Conservation (phyloP, 2,888 invertebrate genomes). For the Cetonia aurata region DNA sequence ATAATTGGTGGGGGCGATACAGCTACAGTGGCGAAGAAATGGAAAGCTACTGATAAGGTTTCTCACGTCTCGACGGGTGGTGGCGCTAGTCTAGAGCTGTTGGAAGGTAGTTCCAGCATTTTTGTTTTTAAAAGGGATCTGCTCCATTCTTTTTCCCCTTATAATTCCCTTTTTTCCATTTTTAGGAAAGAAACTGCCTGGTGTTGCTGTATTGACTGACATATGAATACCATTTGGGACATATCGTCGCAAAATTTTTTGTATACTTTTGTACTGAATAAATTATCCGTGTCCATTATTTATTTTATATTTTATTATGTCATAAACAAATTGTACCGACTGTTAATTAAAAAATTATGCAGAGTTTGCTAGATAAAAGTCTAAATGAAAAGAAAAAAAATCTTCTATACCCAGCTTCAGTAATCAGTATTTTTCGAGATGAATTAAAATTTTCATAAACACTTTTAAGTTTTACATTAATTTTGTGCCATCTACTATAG, state of each 20-base stretch:
- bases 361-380: too few species aligned
- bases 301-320: background rate
- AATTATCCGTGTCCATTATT: slow-evolving; percentile 5
- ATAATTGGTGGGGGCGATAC: slow-evolving; percentile 96
- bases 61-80: slow-evolving; percentile 95
- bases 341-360: too few species aligned
- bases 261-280: background rate
- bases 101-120: slow-evolving; percentile 77
- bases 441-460: too few species aligned
- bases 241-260: background rate
- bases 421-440: too few species aligned
- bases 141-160: background rate
- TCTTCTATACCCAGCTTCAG: too few species aligned
- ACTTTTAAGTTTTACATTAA: too few species aligned
- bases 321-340: background rate
- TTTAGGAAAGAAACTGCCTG: slow-evolving; percentile 84
- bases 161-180: slow-evolving; percentile 55
- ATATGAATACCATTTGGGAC: slow-evolving; percentile 48
- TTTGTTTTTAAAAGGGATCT: slow-evolving; percentile 21
- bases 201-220: slow-evolving; percentile 84
- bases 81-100: slow-evolving; percentile 89
- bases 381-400: too few species aligned
- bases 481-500: too few species aligned
- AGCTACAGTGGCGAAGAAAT: slow-evolving; percentile 96
- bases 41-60: slow-evolving; percentile 95